Conservation (phyloP, 35 echinoderm and acorn worm genomes). For the Amphiura filiformis region DNA sequence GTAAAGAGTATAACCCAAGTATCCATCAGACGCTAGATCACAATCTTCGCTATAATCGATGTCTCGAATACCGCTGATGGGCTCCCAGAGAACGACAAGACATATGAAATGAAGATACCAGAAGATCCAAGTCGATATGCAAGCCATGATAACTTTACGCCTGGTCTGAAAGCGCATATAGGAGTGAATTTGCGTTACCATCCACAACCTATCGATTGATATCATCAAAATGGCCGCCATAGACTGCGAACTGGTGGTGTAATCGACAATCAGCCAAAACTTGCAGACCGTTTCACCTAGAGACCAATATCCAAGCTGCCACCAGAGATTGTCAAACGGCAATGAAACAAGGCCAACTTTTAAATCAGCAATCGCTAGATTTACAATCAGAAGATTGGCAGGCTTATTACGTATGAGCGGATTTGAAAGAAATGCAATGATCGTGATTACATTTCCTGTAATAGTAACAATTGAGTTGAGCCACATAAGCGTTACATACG, state of each 20-base stretch:
- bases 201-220: constrained; percentile 17
- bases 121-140: constrained; percentile 10
- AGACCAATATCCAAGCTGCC: background rate
- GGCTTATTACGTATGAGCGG: background rate
- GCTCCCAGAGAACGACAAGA: constrained; percentile 5
- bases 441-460: no score
- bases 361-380: constrained; percentile 21
- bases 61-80: background rate
- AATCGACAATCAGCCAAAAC: constrained; percentile 16
- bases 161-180: constrained; percentile 16
- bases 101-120: no score
- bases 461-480: no score
- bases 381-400: constrained; percentile 22
- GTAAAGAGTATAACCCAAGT: background rate
- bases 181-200: constrained; percentile 11
- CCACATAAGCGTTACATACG: no score
- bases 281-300: constrained; percentile 30
- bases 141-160: background rate
- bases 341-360: constrained; percentile 30
- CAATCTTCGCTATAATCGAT: constrained; percentile 1
- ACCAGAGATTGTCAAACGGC: constrained; percentile 12
- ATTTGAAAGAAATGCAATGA: no score
- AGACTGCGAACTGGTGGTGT: constrained; percentile 4
- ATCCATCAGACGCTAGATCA: background rate
- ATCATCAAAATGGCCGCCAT: constrained; percentile 28